Percentiles rank a stretch among this genome's conserved stretches.
phyloP scores from a whole-genome alignment of 2,888 invertebrate species.

The Cheilosia variabilis region DNA sequence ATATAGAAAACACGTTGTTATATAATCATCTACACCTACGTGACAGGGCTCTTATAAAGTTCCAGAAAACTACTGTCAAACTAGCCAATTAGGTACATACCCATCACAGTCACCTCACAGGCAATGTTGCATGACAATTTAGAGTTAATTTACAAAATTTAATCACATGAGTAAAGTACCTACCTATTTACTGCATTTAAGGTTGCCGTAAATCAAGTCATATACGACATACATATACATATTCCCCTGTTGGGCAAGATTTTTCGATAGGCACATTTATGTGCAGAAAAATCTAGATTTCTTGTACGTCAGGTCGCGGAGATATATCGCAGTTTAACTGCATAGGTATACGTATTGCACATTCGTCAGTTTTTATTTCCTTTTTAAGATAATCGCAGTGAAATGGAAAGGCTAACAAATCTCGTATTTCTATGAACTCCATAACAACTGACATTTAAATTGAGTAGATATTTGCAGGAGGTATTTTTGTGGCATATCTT shows the following conservation, averaged over 20 bases:
- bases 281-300: neutral
- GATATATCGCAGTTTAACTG: neutral
- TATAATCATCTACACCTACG: constrained; percentile 1
- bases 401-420: neutral
- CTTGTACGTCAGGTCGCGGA: neutral
- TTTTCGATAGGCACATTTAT: neutral
- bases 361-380: neutral
- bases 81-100: neutral
- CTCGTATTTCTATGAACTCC: no score
- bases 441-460: neutral
- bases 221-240: neutral
- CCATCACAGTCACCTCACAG: neutral
- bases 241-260: neutral
- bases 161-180: neutral
- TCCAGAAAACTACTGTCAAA: neutral
- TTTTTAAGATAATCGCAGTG: neutral
- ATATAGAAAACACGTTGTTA: neutral
- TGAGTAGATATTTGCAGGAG: constrained; percentile 7
- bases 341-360: neutral
- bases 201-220: no score
- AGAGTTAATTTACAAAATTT: constrained; percentile 22
- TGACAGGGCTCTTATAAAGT: neutral
- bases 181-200: neutral
- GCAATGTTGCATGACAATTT: constrained; percentile 9
- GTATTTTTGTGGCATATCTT: neutral